A percentile compares a stretch with the other conserved stretches of the same genome.
Conservation (phyloP, 1,140 invertebrate genomes). For the Atta texana region DNA sequence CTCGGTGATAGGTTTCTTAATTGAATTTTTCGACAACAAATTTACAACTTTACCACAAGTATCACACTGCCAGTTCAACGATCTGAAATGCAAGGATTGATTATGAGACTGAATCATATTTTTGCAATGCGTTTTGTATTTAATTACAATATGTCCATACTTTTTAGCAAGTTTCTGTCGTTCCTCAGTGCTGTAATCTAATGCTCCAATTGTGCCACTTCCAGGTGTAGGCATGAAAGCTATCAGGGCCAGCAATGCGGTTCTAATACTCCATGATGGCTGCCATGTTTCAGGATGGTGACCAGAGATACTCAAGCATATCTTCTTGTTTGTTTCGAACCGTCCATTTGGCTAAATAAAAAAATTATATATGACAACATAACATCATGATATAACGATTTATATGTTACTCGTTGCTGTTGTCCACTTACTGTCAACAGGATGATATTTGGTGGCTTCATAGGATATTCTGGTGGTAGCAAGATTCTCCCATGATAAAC, state of each 20-base stretch:
- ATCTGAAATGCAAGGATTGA: conserved; percentile 75
- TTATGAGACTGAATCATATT: not conserved
- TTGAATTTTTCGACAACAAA: conserved; percentile 81
- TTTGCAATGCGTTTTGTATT: not conserved
- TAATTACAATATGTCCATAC: conserved; percentile 82
- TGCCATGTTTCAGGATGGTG: conserved; percentile 99
- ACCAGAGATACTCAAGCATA: conserved; percentile 98
- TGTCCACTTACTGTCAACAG: conserved; percentile 92
- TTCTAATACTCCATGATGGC: conserved; percentile 98
- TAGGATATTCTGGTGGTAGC: conserved; percentile 96
- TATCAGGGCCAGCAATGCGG: conserved; percentile 96
- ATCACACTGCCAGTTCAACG: conserved; percentile 83
- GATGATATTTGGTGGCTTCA: conserved; percentile 99
- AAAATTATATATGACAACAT: not conserved
- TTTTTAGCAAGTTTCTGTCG: conserved; percentile 93
- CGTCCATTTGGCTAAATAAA: conserved; percentile 94
- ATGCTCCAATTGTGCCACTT: conserved; percentile 95
- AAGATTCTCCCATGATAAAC: conserved; percentile 97
- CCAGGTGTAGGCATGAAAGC: conserved; percentile 97
- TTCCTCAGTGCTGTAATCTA: conserved; percentile 95
- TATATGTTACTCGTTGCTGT: not conserved
- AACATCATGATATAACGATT: not conserved
- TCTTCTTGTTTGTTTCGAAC: conserved; percentile 98
- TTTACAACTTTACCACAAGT: conserved; percentile 83
- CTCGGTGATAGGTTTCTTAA: conserved; percentile 82